Base-by-base conservation (phyloP, 37 sponge, comb jelly and placozoan genomes). In the Chondrosia reniformis region DNA sequence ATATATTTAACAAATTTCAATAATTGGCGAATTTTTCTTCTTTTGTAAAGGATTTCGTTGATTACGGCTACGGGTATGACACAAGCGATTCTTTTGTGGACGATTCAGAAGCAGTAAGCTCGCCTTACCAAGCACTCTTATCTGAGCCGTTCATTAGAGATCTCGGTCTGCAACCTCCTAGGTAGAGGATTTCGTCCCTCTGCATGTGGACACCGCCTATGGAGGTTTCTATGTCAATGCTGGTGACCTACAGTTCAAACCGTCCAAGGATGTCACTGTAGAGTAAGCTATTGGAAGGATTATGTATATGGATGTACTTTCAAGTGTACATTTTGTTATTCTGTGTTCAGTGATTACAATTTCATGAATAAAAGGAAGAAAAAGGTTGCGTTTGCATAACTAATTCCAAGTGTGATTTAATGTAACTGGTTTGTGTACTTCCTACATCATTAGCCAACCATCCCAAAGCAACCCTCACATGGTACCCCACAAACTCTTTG, bases 161-260 rank as follows among this genome's bases (percentile, higher is more conserved):
- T n/a, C n/a, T 19, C 19, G 1, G 30, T 3, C 32, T 2, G 3
- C 5, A 21, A 4, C 32, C 19, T 36, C 32, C 25, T 64, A 94
- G 94, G 82, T 84, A 65, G 94, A 94, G 28, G 90, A 94, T 63
- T 87, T 82, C 67, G 85, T 94, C 13, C 94, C 94, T 24, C 80
- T 61, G 13, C 79, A 84, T 24, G 41, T 94, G 81, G 94, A 94
- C 49, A 94, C 94, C 1, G 74, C 69, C 45, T 79, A 78, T 73
- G 94, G 94, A 79, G 94, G 94, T 2, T 94, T 94, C 66, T 94
- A 94, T 63, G 67, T 94, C 80, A 94, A 94, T 76, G 81, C 78
- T 45, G 94, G 94, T 28, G 84, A 85, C n/a, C 63, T 94, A 27
- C 81, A 87, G 55, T 94, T 87, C 67, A 89, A 84, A 67, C 30